phyloP scores from a whole-genome alignment of 2,113 vertebrate species.

The Sula dactylatra region DNA sequence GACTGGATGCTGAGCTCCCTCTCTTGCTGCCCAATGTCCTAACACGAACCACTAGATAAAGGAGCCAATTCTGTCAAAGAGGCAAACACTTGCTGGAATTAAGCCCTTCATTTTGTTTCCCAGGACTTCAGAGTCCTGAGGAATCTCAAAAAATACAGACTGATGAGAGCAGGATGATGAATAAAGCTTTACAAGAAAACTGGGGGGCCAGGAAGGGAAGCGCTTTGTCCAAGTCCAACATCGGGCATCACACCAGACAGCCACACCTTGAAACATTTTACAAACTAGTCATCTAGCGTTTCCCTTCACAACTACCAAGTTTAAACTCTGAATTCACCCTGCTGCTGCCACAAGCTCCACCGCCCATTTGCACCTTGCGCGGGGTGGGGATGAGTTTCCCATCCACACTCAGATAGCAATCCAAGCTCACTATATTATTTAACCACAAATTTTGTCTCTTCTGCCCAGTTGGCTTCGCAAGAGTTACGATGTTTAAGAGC shows the following conservation, averaged over 20 bases:
- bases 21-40: background rate
- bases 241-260: background rate
- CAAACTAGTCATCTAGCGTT: rapidly evolving
- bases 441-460: background rate
- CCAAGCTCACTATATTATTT: background rate
- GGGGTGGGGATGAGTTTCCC: background rate
- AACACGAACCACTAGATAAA: background rate
- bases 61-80: background rate
- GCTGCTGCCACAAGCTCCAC: background rate
- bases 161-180: background rate
- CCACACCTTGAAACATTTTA: background rate
- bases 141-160: background rate
- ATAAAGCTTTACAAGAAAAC: background rate
- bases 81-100: background rate
- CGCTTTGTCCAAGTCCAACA: background rate
- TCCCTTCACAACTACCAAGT: background rate
- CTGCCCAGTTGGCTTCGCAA: background rate
- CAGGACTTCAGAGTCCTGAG: background rate
- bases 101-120: background rate
- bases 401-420: background rate
- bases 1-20: background rate
- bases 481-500: background rate
- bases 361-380: background rate
- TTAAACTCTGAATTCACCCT: background rate
- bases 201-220: background rate